Conservation (phyloP, 2,113 vertebrate species). For the Chamaetylas fuelleborni region DNA sequence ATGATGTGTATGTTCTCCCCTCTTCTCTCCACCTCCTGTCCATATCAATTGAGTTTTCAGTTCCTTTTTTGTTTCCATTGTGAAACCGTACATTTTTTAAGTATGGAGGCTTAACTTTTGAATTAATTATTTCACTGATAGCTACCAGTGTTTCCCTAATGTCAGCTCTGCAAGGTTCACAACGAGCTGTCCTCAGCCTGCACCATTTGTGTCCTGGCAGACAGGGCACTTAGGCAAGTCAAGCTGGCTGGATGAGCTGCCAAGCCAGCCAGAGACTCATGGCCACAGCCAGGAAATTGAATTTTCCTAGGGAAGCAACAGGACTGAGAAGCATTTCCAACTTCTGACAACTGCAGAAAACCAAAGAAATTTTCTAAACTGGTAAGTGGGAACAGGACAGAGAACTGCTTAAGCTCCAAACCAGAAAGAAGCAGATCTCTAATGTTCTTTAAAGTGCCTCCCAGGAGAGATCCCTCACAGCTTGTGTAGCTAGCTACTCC, state of each 20-base stretch:
- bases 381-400: neutral
- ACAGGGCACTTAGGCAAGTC: fast-evolving
- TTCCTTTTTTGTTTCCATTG: neutral
- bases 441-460: neutral
- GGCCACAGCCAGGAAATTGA: neutral
- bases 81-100: neutral
- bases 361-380: neutral
- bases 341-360: neutral
- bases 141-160: neutral
- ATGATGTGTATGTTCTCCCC: fast-evolving
- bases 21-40: neutral
- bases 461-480: neutral
- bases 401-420: neutral
- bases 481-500: neutral
- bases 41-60: neutral
- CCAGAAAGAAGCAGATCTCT: neutral
- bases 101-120: neutral
- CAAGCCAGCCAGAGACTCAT: neutral
- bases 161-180: neutral
- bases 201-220: neutral
- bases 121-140: neutral
- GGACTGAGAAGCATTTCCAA: fast-evolving
- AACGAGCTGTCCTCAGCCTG: neutral
- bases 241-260: neutral
- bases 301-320: neutral